Evolutionary conservation across 2,888 invertebrate species (phyloP).

Genomic region (Phytoseiulus persimilis): DNA sequence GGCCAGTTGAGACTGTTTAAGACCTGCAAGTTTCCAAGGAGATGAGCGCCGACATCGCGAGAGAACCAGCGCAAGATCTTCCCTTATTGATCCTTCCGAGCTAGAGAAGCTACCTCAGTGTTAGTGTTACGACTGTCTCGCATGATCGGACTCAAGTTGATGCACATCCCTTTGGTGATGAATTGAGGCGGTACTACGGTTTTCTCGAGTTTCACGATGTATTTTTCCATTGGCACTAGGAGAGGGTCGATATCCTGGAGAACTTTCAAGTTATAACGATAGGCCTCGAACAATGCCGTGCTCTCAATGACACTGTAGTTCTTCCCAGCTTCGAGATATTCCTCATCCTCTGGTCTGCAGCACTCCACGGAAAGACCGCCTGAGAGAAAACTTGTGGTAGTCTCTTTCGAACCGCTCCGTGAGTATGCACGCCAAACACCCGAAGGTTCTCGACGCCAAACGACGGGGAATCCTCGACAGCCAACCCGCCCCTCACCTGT

Average conservation of each 20-base stretch:
- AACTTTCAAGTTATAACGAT: constrained; percentile 64
- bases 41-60: neutral
- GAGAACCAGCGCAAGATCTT: too few relatives aligned
- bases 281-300: constrained; percentile 70
- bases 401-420: too few relatives aligned
- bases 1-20: constrained; percentile 26
- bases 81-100: too few relatives aligned
- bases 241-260: constrained; percentile 57
- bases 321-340: constrained; percentile 46
- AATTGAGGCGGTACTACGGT: constrained; percentile 50
- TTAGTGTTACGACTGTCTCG: neutral
- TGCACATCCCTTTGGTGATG: neutral
- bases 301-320: constrained; percentile 64
- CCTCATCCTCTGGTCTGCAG: constrained; percentile 26
- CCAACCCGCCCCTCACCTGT: too few relatives aligned
- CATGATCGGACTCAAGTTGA: constrained; percentile 21
- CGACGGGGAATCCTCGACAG: too few relatives aligned
- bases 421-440: too few relatives aligned
- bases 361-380: constrained; percentile 37
- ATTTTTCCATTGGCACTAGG: constrained; percentile 61
- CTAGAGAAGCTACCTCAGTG: neutral
- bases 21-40: neutral
- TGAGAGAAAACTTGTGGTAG: neutral
- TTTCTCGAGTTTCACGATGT: constrained; percentile 57
- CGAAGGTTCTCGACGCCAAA: too few relatives aligned